Evolutionary conservation across 2,113 vertebrate genomes (phyloP).

Genomic region (Opisthocomus hoazin): DNA sequence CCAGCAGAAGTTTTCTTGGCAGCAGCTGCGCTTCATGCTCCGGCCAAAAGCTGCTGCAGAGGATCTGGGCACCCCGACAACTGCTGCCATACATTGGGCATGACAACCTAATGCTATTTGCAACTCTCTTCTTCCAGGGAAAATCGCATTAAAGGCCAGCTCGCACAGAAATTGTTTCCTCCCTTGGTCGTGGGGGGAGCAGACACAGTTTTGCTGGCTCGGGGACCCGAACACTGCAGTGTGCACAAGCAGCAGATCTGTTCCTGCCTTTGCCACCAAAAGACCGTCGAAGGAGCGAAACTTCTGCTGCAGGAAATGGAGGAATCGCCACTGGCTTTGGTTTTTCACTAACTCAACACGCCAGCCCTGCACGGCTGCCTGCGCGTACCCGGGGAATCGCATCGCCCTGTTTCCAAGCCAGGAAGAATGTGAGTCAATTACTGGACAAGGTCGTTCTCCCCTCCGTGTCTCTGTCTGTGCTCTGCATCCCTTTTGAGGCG

Average conservation of each 20-base stretch:
- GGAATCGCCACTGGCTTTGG: neutral
- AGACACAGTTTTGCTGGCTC: neutral
- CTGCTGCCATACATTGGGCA: neutral
- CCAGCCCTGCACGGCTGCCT: neutral
- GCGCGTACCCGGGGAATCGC: fast-evolving
- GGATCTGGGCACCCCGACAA: neutral
- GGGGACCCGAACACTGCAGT: neutral
- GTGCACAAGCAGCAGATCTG: neutral
- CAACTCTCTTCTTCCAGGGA: neutral
- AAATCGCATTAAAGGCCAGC: neutral
- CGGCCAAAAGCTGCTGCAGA: neutral
- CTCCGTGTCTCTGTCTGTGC: neutral
- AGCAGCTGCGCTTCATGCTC: neutral
- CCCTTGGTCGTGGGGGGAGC: fast-evolving
- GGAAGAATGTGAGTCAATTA: neutral
- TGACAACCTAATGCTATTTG: slow-evolving; percentile 6
- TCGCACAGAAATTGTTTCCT: neutral
- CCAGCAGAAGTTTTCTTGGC: neutral
- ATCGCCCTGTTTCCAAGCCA: neutral
- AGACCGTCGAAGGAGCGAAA: neutral
- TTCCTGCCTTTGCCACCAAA: neutral
- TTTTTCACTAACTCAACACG: neutral
- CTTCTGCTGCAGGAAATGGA: neutral
- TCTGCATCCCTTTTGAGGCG: neutral
- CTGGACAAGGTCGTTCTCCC: neutral